Evolutionary conservation across 2,797 vertebrate species (phyloP).

Genomic region (Huso huso): DNA sequence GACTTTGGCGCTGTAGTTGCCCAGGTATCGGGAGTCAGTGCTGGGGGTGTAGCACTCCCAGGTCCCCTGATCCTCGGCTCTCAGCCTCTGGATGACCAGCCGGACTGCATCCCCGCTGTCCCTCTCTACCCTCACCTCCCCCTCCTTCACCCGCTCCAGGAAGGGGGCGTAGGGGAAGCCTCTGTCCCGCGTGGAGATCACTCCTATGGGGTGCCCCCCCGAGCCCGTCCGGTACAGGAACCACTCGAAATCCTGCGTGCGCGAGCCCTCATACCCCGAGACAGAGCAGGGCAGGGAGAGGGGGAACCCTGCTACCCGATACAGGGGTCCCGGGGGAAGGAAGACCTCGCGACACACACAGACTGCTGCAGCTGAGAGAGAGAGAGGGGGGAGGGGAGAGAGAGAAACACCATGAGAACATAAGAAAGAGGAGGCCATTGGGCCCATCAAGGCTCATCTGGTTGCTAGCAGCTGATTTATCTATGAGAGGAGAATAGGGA

Average conservation of each 20-base stretch:
- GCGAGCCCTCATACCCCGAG: conserved; percentile 62
- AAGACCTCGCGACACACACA: conserved; percentile 62
- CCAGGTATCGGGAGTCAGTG: conserved; percentile 68
- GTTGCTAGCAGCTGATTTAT: no score
- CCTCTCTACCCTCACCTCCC: conserved; percentile 71
- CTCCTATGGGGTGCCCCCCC: conserved; percentile 53
- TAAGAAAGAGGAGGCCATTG: conserved; percentile 5
- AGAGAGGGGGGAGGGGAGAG: neutral
- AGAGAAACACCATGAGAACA: neutral
- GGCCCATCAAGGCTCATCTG: no score
- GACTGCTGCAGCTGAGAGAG: conserved; percentile 41
- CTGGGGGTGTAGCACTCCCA: conserved; percentile 84
- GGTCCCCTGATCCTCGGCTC: conserved; percentile 66
- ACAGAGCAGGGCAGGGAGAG: conserved; percentile 69
- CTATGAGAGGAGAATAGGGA: no score
- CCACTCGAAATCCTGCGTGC: conserved; percentile 83
- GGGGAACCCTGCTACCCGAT: conserved; percentile 69
- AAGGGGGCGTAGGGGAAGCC: conserved; percentile 66
- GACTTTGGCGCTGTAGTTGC: conserved; percentile 72
- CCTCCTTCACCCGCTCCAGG: conserved; percentile 52
- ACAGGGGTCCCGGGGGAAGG: conserved; percentile 67
- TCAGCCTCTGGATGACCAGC: conserved; percentile 64
- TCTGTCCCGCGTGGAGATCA: conserved; percentile 72
- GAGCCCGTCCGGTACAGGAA: conserved; percentile 62
- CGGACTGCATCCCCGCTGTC: conserved; percentile 61